Base-by-base conservation (phyloP, 2,888 invertebrate species). In the Coecobrya sp. region DNA sequence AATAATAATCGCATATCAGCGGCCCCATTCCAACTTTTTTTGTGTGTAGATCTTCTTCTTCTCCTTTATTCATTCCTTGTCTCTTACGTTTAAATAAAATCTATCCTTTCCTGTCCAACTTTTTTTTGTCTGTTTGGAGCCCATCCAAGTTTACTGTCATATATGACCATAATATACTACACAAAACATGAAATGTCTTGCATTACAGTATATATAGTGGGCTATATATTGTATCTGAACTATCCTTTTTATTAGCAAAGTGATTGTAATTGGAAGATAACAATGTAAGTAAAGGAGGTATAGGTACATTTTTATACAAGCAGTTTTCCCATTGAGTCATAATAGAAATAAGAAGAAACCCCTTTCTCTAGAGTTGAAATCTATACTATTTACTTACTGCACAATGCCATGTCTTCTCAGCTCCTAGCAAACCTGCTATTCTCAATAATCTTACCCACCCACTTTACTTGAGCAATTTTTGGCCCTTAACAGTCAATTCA, bases 101-200 rank as follows among this genome's bases (percentile, higher is more conserved):
- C 90, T 85, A 90, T 84, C 49, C 90, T 59, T 90, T 90, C 70
- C 90, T 76, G 62, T 90, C 79, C 86, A 79, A 89, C n/a, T 85
- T 81, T 79, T 89, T 81, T 88, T 65, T 68, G 81, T 49, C 52
- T 65, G 27, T 81, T 85, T 91, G 91, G 91, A 86, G 19, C 59
- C 30, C 25, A 27, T 91, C 91, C 91, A 91, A 91, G 42, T 55
- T 89, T 84, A 52, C 89, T 30, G 13, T 86, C 22, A 45, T 36
- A 30, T 70, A 59, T 59, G 42, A 59, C 19, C n/a, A 22, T n/a
- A 25, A 36, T 36, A 36, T 36, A 36, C 36, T 36, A 36, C 36
- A 36, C 7, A 7, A 36, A 36, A 36, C 36, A 36, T 36, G 36
- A 36, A 36, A 36, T 36, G 36, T 36, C 2, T 36, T 36, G 2